Conservation (phyloP, 1,140 invertebrate species). For the Portunus trituberculatus region DNA sequence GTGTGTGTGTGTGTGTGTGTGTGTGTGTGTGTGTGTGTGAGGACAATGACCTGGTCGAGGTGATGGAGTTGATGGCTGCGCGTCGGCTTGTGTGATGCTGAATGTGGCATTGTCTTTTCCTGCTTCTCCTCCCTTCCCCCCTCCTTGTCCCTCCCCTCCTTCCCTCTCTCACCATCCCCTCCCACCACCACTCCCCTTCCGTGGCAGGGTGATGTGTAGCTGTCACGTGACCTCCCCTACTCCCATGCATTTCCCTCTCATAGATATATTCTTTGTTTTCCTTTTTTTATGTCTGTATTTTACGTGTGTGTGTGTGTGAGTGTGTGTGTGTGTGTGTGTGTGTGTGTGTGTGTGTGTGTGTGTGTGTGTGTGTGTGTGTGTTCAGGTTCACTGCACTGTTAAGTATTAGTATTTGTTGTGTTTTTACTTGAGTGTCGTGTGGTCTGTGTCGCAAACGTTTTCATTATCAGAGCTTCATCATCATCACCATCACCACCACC, state of each 20-base stretch:
- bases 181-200: neutral
- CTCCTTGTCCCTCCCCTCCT: neutral
- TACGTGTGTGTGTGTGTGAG: neutral
- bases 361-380: constrained; percentile 11
- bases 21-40: neutral
- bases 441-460: neutral
- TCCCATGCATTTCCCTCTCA: neutral
- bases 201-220: constrained; percentile 29
- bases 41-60: neutral
- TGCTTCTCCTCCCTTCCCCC: neutral
- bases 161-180: neutral
- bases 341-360: constrained; percentile 11
- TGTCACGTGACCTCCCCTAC: constrained; percentile 16
- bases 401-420: neutral
- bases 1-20: constrained; percentile 41
- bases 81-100: neutral
- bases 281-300: neutral
- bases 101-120: neutral
- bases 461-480: neutral
- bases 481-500: neutral
- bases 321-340: neutral
- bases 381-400: neutral
- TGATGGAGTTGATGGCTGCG: neutral
- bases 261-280: constrained; percentile 4
- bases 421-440: neutral